Percentiles rank a stretch among this genome's conserved stretches.
These are phyloP conservation scores for Cochlearius cochlearius DNA, from an alignment of 2,113 vertebrate species.

Conservation along the genomic window DNA sequence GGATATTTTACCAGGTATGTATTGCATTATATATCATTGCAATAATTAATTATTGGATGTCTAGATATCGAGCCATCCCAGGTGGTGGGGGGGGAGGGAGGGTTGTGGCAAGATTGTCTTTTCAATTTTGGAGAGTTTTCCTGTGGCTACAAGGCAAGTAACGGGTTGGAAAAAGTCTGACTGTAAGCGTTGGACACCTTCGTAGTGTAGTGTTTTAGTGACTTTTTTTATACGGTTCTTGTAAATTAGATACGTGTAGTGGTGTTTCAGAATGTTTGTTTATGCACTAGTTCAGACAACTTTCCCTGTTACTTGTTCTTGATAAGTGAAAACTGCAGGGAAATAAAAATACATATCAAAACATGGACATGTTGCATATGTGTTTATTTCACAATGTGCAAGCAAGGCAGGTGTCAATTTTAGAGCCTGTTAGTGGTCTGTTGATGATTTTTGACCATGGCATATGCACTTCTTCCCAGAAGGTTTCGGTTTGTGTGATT, in stretches of 20 bases:
- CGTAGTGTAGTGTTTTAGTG: slow-evolving; percentile 85
- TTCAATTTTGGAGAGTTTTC: slow-evolving; percentile 82
- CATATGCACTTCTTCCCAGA: background rate
- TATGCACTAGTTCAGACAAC: slow-evolving; percentile 89
- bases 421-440: background rate
- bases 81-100: slow-evolving; percentile 71
- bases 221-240: slow-evolving; percentile 89
- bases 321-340: slow-evolving; percentile 89
- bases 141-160: slow-evolving; percentile 90
- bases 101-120: slow-evolving; percentile 82
- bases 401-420: background rate
- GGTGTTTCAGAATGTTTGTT: slow-evolving; percentile 86
- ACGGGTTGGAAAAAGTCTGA: slow-evolving; percentile 89
- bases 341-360: slow-evolving; percentile 91
- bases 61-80: slow-evolving; percentile 82
- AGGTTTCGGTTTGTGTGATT: fast-evolving
- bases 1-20: slow-evolving; percentile 82
- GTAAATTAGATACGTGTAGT: slow-evolving; percentile 87
- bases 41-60: slow-evolving; percentile 85
- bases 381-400: slow-evolving; percentile 75
- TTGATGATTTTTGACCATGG: background rate
- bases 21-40: slow-evolving; percentile 83
- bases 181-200: slow-evolving; percentile 84
- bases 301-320: slow-evolving; percentile 94
- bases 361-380: slow-evolving; percentile 74